These are phyloP conservation scores for Platygyra sinensis DNA, from an alignment of 64 coral and sea anemone genomes.

Conservation along the genomic window DNA sequence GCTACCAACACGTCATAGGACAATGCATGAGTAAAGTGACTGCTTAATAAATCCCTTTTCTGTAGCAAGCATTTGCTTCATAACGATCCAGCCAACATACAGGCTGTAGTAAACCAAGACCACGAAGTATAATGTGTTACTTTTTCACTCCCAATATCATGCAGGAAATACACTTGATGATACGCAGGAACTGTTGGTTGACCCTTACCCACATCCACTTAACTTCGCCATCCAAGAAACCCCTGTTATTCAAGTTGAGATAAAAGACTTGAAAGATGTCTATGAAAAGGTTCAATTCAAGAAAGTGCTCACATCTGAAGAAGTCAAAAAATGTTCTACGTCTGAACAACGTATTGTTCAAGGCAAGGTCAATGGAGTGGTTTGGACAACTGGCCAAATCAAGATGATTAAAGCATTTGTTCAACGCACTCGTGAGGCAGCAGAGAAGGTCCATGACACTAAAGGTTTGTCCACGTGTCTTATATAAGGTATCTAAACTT, in stretches of 20 bases:
- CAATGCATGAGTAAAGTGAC: too few relatives aligned
- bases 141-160: neutral
- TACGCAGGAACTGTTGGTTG: neutral
- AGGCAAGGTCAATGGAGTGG: slow-evolving; percentile 40
- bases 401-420: slow-evolving; percentile 47
- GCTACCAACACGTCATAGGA: too few relatives aligned
- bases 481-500: too few relatives aligned
- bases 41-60: too few relatives aligned
- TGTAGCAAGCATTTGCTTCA: too few relatives aligned
- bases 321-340: neutral
- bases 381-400: slow-evolving; percentile 24
- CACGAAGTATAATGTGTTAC: too few relatives aligned
- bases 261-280: slow-evolving; percentile 67
- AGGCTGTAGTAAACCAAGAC: too few relatives aligned
- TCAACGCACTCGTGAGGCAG: slow-evolving; percentile 51
- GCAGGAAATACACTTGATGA: neutral
- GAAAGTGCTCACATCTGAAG: slow-evolving; percentile 42
- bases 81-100: too few relatives aligned
- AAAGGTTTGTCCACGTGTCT: slow-evolving; percentile 18
- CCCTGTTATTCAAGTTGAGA: slow-evolving; percentile 1
- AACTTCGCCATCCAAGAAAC: neutral
- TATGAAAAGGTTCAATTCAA: slow-evolving; percentile 75
- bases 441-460: slow-evolving; percentile 41
- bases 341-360: slow-evolving; percentile 70
- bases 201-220: neutral